Evolutionary conservation across 2,797 vertebrate genomes (phyloP), one percentile per base, ranked within the genome.

Genomic region (Pitangus sulphuratus): DNA sequence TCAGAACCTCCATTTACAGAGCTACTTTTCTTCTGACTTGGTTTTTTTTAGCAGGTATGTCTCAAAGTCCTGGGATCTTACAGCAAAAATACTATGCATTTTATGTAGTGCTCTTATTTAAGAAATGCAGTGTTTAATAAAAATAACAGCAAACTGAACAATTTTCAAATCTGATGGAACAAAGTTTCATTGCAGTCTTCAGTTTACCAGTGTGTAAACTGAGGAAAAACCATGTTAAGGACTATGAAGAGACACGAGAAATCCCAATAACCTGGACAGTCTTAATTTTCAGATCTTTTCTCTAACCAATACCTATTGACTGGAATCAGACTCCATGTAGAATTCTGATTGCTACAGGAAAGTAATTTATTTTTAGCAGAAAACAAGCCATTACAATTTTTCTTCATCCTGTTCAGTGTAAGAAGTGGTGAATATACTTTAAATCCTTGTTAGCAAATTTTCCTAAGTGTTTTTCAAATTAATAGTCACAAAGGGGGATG

Each of bases 361-460:
- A 97, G 12, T 20, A 58, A 92, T 77, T 84, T 90, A 39, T 65
- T 93, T 79, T 83, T 74, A 85, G 26, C 42, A 87, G 50, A 80
- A 94, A 92, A 42, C 20, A 80, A 85, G 14, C 15, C 70, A 71
- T 77, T 68, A 83, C 45, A 21, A 2, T 11, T 93, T 88, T 89
- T 83, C 30, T 88, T 81, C 70, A 70, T 56, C 24, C n/a, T 56
- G 6, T 68, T 91, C 44, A n/a, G 68, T 87, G 11, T 66, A 80
- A 77, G 48, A 89, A 74, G n/a, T 13, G 12, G 18, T 87, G 50
- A 91, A 78, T 51, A 72, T 48, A 78, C 22, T 89, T 87, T 51
- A 87, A 35, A 39, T 75, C 50, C 87, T 82, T 84, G 40, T 35
- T 80, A 90, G 89, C 87, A 45, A 93, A 37, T 92, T 89, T 89